Conservation (phyloP, 1,140 invertebrate genomes). For the Venustaconcha ellipsiformis region DNA sequence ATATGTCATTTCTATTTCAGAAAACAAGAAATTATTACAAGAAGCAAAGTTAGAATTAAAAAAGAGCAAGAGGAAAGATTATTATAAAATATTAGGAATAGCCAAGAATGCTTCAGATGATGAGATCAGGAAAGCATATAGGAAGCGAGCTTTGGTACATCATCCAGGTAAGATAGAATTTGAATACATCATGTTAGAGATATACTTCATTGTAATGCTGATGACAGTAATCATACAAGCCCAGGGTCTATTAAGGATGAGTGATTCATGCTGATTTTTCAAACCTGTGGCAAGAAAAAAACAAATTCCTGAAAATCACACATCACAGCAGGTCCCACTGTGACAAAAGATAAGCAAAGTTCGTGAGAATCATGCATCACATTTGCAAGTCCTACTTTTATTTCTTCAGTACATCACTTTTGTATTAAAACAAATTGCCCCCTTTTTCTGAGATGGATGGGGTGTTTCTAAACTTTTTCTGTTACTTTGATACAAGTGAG, state of each 20-base stretch:
- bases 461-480: too few species aligned
- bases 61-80: constrained; percentile 83
- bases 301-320: too few species aligned
- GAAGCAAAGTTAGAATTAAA: constrained; percentile 88
- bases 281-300: background rate
- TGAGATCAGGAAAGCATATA: constrained; percentile 91
- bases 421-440: too few species aligned
- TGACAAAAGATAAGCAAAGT: too few species aligned
- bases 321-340: too few species aligned
- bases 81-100: constrained; percentile 94
- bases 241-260: background rate
- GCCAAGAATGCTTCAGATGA: constrained; percentile 89
- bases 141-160: constrained; percentile 96
- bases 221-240: background rate
- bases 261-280: background rate
- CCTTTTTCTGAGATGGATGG: too few species aligned
- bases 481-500: too few species aligned
- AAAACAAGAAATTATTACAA: constrained; percentile 73
- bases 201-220: background rate
- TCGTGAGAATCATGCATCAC: too few species aligned
- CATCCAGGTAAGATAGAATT: constrained; percentile 88
- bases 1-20: constrained; percentile 42
- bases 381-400: too few species aligned
- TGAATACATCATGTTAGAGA: background rate
- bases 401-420: too few species aligned